Evolutionary conservation across 2,113 vertebrate genomes (phyloP), one percentile per base, ranked within the genome.

Genomic region (Mus spicilegus): DNA sequence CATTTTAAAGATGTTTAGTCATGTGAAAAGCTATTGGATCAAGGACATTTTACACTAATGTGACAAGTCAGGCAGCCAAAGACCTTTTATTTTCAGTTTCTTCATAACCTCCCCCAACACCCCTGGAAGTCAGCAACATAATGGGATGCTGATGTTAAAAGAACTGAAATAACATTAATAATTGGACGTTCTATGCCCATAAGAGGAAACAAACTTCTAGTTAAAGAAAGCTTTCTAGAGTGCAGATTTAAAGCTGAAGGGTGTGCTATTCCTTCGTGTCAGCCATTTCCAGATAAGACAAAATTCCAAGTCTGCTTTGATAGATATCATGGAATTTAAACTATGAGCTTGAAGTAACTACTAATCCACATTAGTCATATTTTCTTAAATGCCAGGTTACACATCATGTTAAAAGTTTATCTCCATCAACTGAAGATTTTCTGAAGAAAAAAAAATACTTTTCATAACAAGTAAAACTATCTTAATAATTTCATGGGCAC

Each of bases 1-100:
- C n/a, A 95, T 54, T 92, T 87, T 70, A 51, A 89, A 96, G n/a
- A 65, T 85, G 33, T 56, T 75, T 93, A 58, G 80, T 70, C 22
- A 73, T 13, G 90, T 58, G 77, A 93, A 56, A 5, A 36, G 63
- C 36, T 89, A 91, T 22, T 8, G 67, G 39, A 11, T 6, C 17
- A 87, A 78, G 61, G 22, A 39, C 5, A 73, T 56, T 80, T 85
- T 89, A 49, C 0, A 56, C 42, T 42, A 75, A 49, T 88, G 56
- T 91, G 51, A 89, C 56, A 94, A 39, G 6, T 81, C 4, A 80
- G 42, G 8, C 58, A 86, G 33, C 14, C 90, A 90, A 58, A 76
- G 33, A 54, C 24, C 26, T 86, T 90, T 92, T 33, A 94, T 72
- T 92, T 92, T 75, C 26, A 65, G 28, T 93, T 46, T 26, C 39